Evolutionary conservation across 2,888 invertebrate species (phyloP), one percentile per base, ranked within the genome.

Genomic region (Drosophila buzzatii): DNA sequence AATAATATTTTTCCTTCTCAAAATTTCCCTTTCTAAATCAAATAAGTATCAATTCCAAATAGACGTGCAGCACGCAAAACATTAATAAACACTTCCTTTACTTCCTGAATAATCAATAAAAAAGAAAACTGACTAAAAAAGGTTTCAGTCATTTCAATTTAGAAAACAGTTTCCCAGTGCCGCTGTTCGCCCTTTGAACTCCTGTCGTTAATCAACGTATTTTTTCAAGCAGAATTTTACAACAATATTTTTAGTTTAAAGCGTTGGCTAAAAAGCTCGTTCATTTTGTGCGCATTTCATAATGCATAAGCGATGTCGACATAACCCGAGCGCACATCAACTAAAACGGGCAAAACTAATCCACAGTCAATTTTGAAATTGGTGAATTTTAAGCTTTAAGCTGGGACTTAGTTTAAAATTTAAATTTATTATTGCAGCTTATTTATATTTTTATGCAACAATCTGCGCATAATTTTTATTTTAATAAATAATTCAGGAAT

Each of bases 221-320:
- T 70, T 70, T 73, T 37, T 51, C 51, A 64, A 27, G 66, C 70
- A 61, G 59, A 81, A 78, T 60, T 55, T 31, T 3, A 7, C 10
- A 31, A 60, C 49, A 67, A 55, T 69, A 9, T 69, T 55, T 31
- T 44, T 39, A 47, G 56, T 35, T 66, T 35, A 23, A 37, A 49
- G 39, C 20, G 37, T 23, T 27, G 35, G 23, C 31, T 20, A n/a
- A 45, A 45, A 68, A 33, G 6, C 14, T 1, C 16, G n/a, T 37
- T 18, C 8, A 20, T 16, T 60, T 60, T 5, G 10, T 8, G 18
- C 41, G 8, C 5, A 41, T 20, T 60, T 41, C 12, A 41, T 60
- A 16, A 41, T 31, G 6, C 5, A 41, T 5, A 60, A 33, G 14
- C 14, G 18, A 3, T 16, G 27, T 18, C 6, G 12, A n/a, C 18